phyloP scores from a whole-genome alignment of 2,797 vertebrate genomes.

The Clarias fuscus region DNA sequence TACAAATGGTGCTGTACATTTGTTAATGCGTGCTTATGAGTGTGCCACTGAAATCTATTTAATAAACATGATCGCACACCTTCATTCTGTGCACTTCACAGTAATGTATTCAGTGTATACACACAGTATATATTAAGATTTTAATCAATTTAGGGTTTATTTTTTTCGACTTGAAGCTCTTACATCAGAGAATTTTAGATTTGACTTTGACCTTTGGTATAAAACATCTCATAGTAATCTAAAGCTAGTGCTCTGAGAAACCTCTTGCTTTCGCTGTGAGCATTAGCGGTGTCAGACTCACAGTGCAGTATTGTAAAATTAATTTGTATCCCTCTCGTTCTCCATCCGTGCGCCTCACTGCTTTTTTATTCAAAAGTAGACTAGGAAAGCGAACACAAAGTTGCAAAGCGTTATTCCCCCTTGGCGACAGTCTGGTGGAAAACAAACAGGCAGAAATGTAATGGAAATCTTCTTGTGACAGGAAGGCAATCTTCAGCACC shows the following conservation, averaged over 20 bases:
- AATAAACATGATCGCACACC: too few relatives aligned
- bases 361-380: conserved; percentile 53
- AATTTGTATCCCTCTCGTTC: conserved; percentile 36
- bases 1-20: too few relatives aligned
- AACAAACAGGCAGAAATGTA: conserved; percentile 70
- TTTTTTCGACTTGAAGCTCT: neutral
- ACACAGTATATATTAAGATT: neutral
- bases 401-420: conserved; percentile 56
- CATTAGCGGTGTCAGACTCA: conserved; percentile 26
- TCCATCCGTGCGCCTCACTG: conserved; percentile 20
- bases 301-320: conserved; percentile 44
- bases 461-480: conserved; percentile 80
- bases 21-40: too few relatives aligned
- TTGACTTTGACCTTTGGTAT: neutral
- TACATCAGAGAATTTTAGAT: neutral
- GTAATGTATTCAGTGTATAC: too few relatives aligned
- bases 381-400: conserved; percentile 46
- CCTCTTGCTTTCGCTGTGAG: conserved; percentile 19
- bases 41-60: too few relatives aligned
- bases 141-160: neutral
- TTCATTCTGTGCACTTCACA: too few relatives aligned
- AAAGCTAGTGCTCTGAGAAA: neutral
- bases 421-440: conserved; percentile 52
- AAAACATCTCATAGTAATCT: neutral
- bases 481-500: conserved; percentile 78